These are phyloP conservation scores for Penelope pileata DNA, from an alignment of 2,113 vertebrate species.

Conservation along the genomic window DNA sequence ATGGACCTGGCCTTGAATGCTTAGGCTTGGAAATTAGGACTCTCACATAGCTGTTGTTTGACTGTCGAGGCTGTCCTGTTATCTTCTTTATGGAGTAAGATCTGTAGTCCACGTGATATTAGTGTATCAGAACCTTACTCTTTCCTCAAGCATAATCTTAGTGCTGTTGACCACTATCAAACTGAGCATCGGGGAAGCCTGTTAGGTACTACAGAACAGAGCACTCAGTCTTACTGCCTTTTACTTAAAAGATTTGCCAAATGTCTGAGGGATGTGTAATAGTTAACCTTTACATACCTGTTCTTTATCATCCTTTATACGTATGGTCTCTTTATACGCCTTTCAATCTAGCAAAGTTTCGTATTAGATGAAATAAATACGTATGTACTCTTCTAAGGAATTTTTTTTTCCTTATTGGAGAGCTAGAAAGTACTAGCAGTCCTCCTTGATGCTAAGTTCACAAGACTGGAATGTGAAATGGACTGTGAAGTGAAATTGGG, in stretches of 20 bases:
- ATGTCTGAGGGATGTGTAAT: background rate
- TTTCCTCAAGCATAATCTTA: background rate
- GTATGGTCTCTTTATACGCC: background rate
- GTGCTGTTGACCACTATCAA: background rate
- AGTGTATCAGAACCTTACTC: background rate
- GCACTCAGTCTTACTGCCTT: background rate
- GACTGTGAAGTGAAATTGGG: background rate
- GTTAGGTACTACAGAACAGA: background rate
- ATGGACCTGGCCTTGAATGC: rapidly evolving
- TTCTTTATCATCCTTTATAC: background rate
- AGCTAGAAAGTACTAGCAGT: background rate
- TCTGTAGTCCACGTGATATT: background rate
- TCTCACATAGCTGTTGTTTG: background rate
- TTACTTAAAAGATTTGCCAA: background rate
- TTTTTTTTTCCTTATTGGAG: background rate
- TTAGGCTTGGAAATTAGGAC: background rate
- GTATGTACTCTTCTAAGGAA: background rate
- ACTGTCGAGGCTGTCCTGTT: background rate
- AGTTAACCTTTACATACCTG: background rate
- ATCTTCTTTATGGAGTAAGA: background rate
- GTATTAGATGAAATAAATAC: background rate
- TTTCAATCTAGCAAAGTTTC: background rate
- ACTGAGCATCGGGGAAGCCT: background rate
- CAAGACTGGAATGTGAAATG: background rate
- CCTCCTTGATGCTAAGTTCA: background rate